Evolutionary conservation across 1,140 invertebrate genomes (phyloP), one percentile per base, ranked within the genome.

Genomic region (Oppia nitens): DNA sequence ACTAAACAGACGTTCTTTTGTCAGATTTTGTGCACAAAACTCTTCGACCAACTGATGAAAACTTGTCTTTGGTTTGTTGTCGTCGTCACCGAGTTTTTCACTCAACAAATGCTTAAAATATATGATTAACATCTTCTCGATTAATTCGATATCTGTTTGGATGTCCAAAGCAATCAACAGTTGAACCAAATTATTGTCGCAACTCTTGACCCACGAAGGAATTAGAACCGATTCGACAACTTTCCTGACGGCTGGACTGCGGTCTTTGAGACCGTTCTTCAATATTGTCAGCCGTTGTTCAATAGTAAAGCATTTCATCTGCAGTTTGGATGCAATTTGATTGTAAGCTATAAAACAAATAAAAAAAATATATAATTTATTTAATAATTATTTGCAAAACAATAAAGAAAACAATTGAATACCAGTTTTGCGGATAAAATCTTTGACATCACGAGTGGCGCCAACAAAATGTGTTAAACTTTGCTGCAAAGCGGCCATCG

Each of bases 371-470:
- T n/a, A n/a, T 40, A 40, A 9, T 40, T 40, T 40, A 9, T 6
- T 40, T 40, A 40, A 40, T 40, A 9, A 40, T 40, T 40, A 40
- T 17, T 9, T 40, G 32, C 6, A 40, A 40, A 9, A 40, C 32
- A 40, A 9, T 40, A 9, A 9, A 40, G 17, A 40, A 9, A 6
- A 40, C 17, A 40, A 9, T 40, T 40, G 17, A 6, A 40, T 40
- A 40, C 32, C 32, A 12, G 27, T 32, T 27, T 58, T 51, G 20
- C 57, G 48, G 12, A 58, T 40, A n/a, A 29, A 23, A 25, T 23
- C 49, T 58, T 58, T 58, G 24, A 58, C 24, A 58, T 58, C 57
- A 32, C 57, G 47, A 20, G 32, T 51, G 9, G 24, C 21, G 17
- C 23, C 17, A n/a, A 58, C 50, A n/a, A 58, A 28, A 21, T 23